phyloP scores from a whole-genome alignment of 2,888 invertebrate genomes.

The Rhodophaea formosa region DNA sequence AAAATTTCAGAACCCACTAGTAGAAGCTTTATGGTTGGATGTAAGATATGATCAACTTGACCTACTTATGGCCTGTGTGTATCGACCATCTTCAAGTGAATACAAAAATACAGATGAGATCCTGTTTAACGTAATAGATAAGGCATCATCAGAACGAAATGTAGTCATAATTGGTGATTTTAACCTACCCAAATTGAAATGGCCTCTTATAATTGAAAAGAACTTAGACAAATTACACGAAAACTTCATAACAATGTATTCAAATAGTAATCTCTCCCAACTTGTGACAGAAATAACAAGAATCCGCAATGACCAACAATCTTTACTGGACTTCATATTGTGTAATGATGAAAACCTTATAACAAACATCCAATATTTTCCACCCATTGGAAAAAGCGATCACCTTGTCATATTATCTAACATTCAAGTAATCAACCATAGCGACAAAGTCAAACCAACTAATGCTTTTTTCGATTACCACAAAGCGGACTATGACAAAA shows the following conservation, averaged over 20 bases:
- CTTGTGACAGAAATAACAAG: slow-evolving; percentile 2
- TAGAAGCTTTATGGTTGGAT: background rate
- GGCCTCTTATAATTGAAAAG: background rate
- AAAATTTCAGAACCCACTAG: background rate
- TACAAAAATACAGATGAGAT: background rate
- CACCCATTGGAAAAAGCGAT: no score
- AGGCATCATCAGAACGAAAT: background rate
- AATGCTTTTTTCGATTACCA: background rate
- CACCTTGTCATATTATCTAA: background rate
- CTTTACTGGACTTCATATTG: background rate
- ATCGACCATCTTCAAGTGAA: background rate
- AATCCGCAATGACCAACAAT: background rate
- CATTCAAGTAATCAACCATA: background rate
- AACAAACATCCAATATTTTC: no score
- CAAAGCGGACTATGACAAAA: background rate
- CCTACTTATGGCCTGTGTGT: background rate
- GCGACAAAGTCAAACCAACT: no score
- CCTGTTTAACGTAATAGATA: background rate
- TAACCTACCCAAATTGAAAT: background rate
- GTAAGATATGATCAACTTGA: background rate
- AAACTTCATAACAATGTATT: background rate
- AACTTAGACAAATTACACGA: no score
- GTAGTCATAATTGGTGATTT: background rate
- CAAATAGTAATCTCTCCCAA: background rate
- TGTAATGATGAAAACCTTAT: no score